These are phyloP conservation scores for Chesias legatella DNA, from an alignment of 2,888 invertebrate species.

Conservation along the genomic window DNA sequence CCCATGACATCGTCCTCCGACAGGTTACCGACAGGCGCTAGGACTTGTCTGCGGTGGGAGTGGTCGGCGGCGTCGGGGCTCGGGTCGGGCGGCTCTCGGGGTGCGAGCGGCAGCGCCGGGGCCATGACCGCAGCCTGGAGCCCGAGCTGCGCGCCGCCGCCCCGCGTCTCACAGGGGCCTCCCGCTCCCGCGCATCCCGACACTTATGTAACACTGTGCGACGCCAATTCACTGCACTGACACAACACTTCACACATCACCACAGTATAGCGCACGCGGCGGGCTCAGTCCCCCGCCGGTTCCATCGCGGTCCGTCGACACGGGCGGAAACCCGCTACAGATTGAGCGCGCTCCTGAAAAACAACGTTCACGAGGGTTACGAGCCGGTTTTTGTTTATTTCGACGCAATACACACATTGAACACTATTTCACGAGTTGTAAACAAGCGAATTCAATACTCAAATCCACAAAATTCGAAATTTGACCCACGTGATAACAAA, in stretches of 20 bases:
- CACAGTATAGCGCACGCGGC: constrained; percentile 47
- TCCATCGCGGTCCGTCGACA: constrained; percentile 52
- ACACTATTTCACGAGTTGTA: constrained; percentile 14
- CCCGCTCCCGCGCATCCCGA: constrained; percentile 54
- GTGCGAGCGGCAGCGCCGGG: constrained; percentile 93
- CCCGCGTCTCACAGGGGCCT: constrained; percentile 65
- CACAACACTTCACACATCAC: constrained; percentile 47
- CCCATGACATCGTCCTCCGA: constrained; percentile 81
- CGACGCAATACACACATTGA: constrained; percentile 14
- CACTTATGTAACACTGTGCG: constrained; percentile 65
- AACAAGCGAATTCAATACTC: constrained; percentile 25
- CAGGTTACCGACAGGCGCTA: constrained; percentile 76
- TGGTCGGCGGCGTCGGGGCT: constrained; percentile 51
- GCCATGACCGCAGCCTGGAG: constrained; percentile 90
- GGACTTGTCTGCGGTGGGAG: constrained; percentile 62
- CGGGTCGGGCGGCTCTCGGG: constrained; percentile 55
- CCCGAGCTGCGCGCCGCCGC: constrained; percentile 57
- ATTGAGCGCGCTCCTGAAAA: constrained; percentile 71
- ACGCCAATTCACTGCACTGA: constrained; percentile 51
- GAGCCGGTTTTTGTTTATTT: constrained; percentile 56
- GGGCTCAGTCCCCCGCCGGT: constrained; percentile 63
- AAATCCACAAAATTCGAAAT: constrained; percentile 58
- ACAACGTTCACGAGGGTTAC: constrained; percentile 64
- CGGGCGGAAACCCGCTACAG: constrained; percentile 40
- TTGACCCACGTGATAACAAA: constrained; percentile 79